Conservation (phyloP, 2,888 invertebrate genomes). For the Romanomermis culicivorax region DNA sequence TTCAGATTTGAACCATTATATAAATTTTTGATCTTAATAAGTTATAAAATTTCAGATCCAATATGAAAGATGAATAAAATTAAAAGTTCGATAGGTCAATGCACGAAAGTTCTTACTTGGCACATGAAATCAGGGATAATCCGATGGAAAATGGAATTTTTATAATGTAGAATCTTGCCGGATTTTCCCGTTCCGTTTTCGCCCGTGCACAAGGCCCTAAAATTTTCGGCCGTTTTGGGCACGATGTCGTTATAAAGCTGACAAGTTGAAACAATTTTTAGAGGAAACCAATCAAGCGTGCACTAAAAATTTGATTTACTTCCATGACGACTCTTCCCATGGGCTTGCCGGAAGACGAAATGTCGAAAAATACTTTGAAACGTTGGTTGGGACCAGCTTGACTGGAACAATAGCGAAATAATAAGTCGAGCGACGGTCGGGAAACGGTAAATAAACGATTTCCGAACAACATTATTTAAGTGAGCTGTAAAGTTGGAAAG, state of each 20-base stretch:
- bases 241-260: constrained; percentile 58
- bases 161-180: constrained; percentile 19
- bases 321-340: constrained; percentile 30
- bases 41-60: no score
- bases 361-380: constrained; percentile 27
- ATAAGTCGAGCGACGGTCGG: no score
- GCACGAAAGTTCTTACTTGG: no score
- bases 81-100: no score
- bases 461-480: no score
- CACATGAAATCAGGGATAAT: constrained; percentile 21
- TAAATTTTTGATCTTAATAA: no score
- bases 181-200: constrained; percentile 15
- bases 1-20: no score
- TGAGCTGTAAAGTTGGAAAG: no score
- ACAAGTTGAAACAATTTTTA: background rate
- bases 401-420: no score
- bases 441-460: no score
- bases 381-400: no score
- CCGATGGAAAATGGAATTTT: constrained; percentile 19
- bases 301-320: constrained; percentile 26
- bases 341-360: constrained; percentile 21
- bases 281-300: background rate
- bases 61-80: no score
- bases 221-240: constrained; percentile 71
- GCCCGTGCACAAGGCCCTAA: constrained; percentile 77